Base-by-base conservation (phyloP, 2,888 invertebrate genomes). In the Acronicta aceris region DNA sequence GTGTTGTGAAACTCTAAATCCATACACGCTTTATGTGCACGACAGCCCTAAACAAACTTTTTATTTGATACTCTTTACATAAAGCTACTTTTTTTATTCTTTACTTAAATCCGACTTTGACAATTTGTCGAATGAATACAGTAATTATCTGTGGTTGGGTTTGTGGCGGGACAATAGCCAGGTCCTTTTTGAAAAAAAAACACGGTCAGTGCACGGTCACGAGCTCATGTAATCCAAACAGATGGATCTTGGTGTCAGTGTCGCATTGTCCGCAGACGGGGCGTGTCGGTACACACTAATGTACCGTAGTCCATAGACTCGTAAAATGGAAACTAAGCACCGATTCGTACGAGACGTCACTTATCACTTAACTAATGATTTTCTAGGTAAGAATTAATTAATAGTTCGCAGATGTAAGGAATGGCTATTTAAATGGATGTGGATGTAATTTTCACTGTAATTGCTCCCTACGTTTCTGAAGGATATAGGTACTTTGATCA, bases 161-260 rank as follows among this genome's bases (percentile, higher is more conserved):
- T 76, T 74, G 76, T 74, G 53, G 74, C 76, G 73, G 78, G 74
- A 77, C 79, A 72, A 78, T 73, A 70, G 70, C 71, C 71, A 71
- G 68, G 80, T 76, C 76, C 80, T 82, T 69, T 61, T 74, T 43
- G 61, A 63, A 79, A 82, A 85, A 72, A 87, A 83, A 82, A 85
- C 83, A 76, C 76, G 81, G 82, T 74, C 76, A 79, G 81, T 75
- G 84, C 84, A 83, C 79, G 78, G 83, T 83, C 87, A 83, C 84
- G 84, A 85, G 78, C 81, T 83, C 85, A 84, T 85, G 86, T 91
- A 89, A 90, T 89, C 87, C 89, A 86, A 90, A 89, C 88, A 90
- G 83, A 90, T 90, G 84, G 84, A 84, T 87, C 85, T 88, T 79
- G 71, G 82, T 83, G 88, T 86, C 87, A 84, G 74, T 65, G 64